Conservation (phyloP, 1,140 invertebrate genomes). For the Solenopsis invicta region DNA sequence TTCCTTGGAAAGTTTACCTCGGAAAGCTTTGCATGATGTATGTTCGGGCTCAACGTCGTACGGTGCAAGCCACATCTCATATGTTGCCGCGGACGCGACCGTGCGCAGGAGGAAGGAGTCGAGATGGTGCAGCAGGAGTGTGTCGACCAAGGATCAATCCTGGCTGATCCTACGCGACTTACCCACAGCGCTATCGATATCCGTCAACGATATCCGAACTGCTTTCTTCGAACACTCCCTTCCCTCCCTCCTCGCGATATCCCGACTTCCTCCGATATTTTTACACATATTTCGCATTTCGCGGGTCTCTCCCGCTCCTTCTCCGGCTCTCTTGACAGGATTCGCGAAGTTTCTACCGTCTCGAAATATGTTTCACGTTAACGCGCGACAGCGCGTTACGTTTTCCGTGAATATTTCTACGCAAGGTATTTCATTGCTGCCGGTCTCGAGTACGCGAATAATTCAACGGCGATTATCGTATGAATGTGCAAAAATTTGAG, state of each 20-base stretch:
- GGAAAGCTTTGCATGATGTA: conserved; percentile 56
- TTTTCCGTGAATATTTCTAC: conserved; percentile 25
- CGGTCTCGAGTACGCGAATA: neutral
- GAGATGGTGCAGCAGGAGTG: neutral
- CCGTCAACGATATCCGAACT: conserved; percentile 43
- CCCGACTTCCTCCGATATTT: conserved; percentile 26
- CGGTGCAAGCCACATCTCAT: conserved; percentile 26
- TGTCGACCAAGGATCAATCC: conserved; percentile 54
- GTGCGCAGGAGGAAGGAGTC: neutral
- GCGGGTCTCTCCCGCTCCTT: neutral
- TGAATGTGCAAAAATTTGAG: conserved; percentile 18
- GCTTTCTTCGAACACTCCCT: conserved; percentile 17
- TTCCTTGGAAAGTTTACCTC: conserved; percentile 14
- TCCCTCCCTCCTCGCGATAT: conserved; percentile 6
- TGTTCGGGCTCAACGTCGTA: conserved; percentile 41
- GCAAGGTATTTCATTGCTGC: conserved; percentile 4
- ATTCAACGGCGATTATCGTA: conserved; percentile 13
- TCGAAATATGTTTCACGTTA: conserved; percentile 30
- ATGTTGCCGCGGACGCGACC: conserved; percentile 15
- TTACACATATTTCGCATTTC: conserved; percentile 43
- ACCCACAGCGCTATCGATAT: conserved; percentile 43
- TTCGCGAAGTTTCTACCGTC: conserved; percentile 12
- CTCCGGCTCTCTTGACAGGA: conserved; percentile 34
- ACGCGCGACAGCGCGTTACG: conserved; percentile 1
- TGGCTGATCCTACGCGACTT: conserved; percentile 49